Evolutionary conservation across 2,888 invertebrate species (phyloP).

Genomic region (Venusia cambrica): DNA sequence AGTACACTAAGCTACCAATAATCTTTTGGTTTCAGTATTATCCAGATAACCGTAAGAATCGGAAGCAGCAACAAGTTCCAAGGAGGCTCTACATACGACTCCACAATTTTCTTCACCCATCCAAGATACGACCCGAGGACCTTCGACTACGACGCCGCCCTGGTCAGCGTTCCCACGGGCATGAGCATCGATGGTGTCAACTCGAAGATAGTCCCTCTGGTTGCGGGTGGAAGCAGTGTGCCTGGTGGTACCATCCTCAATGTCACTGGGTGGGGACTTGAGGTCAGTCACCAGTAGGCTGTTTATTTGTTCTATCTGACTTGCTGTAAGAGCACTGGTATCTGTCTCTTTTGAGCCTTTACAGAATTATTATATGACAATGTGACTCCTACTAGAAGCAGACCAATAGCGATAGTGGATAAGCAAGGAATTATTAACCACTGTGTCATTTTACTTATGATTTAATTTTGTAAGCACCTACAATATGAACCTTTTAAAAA

Average conservation of each 20-base stretch:
- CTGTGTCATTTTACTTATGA: too few species aligned
- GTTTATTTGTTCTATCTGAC: too few species aligned
- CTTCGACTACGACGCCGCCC: conserved; percentile 27
- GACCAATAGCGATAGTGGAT: too few species aligned
- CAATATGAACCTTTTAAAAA: too few species aligned
- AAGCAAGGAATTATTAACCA: too few species aligned
- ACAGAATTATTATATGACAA: too few species aligned
- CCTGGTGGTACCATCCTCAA: conserved; percentile 11
- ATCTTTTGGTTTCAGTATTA: conserved; percentile 35
- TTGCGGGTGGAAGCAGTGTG: conserved; percentile 14
- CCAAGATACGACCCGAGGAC: conserved; percentile 18
- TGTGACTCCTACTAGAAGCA: too few species aligned
- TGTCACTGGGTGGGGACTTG: conserved; percentile 40
- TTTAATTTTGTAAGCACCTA: too few species aligned
- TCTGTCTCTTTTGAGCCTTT: too few species aligned
- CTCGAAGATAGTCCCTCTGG: conserved; percentile 17
- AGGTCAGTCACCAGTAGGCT: too few species aligned
- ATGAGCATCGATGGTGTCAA: conserved; percentile 28
- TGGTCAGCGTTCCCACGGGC: conserved; percentile 13
- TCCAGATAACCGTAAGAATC: conserved; percentile 41
- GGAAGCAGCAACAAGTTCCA: conserved; percentile 46
- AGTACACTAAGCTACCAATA: too few species aligned
- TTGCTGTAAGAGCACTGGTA: too few species aligned
- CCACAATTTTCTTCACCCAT: conserved; percentile 15
- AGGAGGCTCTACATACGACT: conserved; percentile 26